Conservation (phyloP, 2,113 vertebrate genomes). For the Circaetus cinerascens region DNA sequence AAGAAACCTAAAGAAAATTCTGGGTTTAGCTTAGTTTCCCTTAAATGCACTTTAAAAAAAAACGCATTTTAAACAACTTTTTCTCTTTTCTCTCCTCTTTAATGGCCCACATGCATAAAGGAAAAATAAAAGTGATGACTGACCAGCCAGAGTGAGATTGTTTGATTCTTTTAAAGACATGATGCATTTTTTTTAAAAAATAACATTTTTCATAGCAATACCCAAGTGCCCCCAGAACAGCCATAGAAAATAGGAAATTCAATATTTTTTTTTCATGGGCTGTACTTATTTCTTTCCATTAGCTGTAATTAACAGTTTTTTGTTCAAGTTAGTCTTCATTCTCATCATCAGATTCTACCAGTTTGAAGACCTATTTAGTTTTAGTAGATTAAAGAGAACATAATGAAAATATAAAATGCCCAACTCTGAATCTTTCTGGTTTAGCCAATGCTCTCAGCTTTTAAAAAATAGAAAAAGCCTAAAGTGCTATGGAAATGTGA, state of each 20-base stretch:
- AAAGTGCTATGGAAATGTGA: neutral
- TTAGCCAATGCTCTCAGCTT: neutral
- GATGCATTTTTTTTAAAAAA: neutral
- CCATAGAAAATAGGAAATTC: neutral
- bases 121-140: neutral
- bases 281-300: neutral
- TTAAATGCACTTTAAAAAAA: neutral
- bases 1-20: neutral
- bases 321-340: neutral
- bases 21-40: neutral
- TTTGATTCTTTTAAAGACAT: neutral
- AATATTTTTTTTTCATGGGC: neutral
- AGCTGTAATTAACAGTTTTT: neutral
- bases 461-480: neutral
- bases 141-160: neutral
- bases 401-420: neutral
- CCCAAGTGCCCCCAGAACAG: neutral
- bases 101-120: neutral
- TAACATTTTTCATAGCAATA: neutral
- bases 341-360: neutral
- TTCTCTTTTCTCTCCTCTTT: neutral
- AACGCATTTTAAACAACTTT: neutral
- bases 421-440: neutral
- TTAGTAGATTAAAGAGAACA: neutral
- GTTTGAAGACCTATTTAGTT: neutral